These are phyloP conservation scores for Selene dorsalis DNA, from an alignment of 2,797 vertebrate species.

Conservation along the genomic window DNA sequence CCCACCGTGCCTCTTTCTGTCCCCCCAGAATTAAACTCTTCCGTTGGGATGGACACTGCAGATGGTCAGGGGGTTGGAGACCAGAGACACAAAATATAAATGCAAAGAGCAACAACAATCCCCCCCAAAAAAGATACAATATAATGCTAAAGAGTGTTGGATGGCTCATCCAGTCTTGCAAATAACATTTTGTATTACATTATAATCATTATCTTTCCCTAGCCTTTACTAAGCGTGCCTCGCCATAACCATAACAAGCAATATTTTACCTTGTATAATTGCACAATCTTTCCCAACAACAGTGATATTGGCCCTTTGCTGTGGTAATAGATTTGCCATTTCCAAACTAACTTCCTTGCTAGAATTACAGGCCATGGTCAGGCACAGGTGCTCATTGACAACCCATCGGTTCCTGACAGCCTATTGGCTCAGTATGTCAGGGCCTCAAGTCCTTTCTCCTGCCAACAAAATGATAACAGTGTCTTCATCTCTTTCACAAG, in stretches of 20 bases:
- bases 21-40: conserved; percentile 64
- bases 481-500: conserved; percentile 35
- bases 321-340: background rate
- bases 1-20: conserved; percentile 43
- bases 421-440: conserved; percentile 21
- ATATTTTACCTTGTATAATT: background rate
- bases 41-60: conserved; percentile 68
- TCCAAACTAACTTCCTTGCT: background rate
- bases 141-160: no score
- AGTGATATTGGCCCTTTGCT: background rate
- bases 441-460: conserved; percentile 13
- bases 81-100: conserved; percentile 37
- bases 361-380: background rate
- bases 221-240: background rate
- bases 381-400: conserved; percentile 11
- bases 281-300: background rate
- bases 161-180: no score
- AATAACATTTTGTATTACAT: no score
- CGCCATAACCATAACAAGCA: background rate
- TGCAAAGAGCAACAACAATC: conserved; percentile 38
- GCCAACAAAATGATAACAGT: conserved; percentile 20
- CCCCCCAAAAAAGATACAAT: conserved; percentile 42
- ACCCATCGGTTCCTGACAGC: background rate
- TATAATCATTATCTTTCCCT: background rate
- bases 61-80: conserved; percentile 72